Evolutionary conservation across 2,888 invertebrate genomes (phyloP).

Genomic region (Amphiduros pacificus): DNA sequence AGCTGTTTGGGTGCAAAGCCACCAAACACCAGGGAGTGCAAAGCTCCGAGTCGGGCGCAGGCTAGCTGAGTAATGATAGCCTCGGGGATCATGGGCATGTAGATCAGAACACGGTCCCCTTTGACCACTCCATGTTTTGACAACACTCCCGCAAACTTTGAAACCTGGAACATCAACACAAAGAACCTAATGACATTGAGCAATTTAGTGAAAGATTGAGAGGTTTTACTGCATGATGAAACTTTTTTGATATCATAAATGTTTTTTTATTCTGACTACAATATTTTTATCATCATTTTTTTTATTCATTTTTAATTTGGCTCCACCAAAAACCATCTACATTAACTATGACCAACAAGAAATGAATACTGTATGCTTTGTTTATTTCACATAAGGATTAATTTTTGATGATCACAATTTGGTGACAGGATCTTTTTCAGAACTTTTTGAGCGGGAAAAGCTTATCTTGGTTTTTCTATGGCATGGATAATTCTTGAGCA

Average conservation of each 20-base stretch:
- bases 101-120: constrained; percentile 86
- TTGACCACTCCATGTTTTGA: constrained; percentile 75
- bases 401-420: no score
- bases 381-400: no score
- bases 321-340: neutral
- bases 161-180: constrained; percentile 64
- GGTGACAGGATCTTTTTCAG: no score
- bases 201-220: neutral
- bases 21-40: constrained; percentile 94
- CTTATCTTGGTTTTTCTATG: no score
- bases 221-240: neutral
- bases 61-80: constrained; percentile 88
- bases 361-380: no score
- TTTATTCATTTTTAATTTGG: neutral
- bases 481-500: no score
- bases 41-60: constrained; percentile 79
- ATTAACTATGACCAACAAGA: no score
- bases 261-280: neutral
- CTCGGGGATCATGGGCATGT: constrained; percentile 93
- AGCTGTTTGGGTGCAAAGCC: constrained; percentile 88
- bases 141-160: constrained; percentile 78
- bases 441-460: no score
- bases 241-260: neutral
- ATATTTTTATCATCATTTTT: neutral
- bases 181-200: neutral